These are phyloP conservation scores for Falcunculus frontatus DNA, from an alignment of 2,113 vertebrate genomes.

Conservation along the genomic window DNA sequence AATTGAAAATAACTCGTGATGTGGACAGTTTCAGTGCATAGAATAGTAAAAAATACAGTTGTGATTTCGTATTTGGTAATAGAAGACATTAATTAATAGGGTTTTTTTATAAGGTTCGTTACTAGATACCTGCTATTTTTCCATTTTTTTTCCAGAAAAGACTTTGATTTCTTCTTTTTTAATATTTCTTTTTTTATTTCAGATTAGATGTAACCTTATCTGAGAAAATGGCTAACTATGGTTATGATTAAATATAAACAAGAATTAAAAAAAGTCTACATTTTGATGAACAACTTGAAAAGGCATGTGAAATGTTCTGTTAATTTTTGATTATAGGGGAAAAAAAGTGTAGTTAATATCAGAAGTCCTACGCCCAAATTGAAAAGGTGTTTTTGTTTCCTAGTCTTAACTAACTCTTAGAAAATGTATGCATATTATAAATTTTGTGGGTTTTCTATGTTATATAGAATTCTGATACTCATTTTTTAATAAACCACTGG, in stretches of 20 bases:
- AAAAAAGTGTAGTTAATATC: background rate
- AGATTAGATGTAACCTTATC: background rate
- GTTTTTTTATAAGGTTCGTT: background rate
- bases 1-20: background rate
- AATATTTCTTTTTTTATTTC: background rate
- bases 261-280: background rate
- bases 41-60: background rate
- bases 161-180: background rate
- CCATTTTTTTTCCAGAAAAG: accelerated
- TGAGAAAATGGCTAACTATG: background rate
- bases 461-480: background rate
- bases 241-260: background rate
- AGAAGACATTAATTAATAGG: background rate
- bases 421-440: background rate
- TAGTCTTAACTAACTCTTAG: background rate
- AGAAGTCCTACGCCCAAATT: background rate
- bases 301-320: background rate
- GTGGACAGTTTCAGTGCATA: background rate
- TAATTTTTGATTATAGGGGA: background rate
- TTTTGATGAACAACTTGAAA: background rate
- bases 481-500: background rate
- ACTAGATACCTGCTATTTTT: background rate
- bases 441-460: background rate
- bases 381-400: background rate
- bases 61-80: background rate